These are phyloP conservation scores for Calameuta idolon DNA, from an alignment of 2,888 invertebrate species.

Conservation along the genomic window DNA sequence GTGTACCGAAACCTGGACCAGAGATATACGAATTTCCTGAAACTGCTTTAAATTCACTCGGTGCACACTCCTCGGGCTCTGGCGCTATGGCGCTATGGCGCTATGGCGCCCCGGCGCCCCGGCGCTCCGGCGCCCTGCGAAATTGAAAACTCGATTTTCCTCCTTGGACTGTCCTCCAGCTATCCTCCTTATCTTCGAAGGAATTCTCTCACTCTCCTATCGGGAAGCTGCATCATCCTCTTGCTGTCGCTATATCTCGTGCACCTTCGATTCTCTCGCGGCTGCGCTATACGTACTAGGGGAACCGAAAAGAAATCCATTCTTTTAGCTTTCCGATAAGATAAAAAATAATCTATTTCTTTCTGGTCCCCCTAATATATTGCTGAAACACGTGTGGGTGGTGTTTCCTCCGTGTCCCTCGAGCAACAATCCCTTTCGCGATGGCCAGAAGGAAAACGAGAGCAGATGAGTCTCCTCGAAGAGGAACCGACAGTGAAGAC, in stretches of 20 bases:
- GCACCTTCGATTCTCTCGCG: background rate
- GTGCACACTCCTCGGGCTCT: constrained; percentile 38
- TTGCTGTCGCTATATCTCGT: background rate
- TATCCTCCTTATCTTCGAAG: constrained; percentile 21
- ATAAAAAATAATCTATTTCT: no score
- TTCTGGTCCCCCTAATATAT: no score
- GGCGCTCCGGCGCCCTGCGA: constrained; percentile 39
- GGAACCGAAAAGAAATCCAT: no score
- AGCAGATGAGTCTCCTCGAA: no score
- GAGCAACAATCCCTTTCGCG: no score
- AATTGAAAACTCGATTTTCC: constrained; percentile 61
- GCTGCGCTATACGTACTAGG: background rate
- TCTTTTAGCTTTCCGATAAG: no score
- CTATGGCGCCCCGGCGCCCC: constrained; percentile 26
- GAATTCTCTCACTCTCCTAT: constrained; percentile 6
- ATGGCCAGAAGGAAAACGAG: no score
- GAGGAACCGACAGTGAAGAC: no score
- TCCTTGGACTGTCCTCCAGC: constrained; percentile 34
- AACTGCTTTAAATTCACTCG: constrained; percentile 63
- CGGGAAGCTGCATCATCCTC: background rate
- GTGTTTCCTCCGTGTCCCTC: no score
- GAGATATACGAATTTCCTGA: constrained; percentile 33
- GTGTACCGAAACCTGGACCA: background rate
- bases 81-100: constrained; percentile 19
- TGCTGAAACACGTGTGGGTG: no score